These are phyloP conservation scores for Diorhabda carinulata DNA, from an alignment of 1,140 invertebrate genomes.

Conservation along the genomic window DNA sequence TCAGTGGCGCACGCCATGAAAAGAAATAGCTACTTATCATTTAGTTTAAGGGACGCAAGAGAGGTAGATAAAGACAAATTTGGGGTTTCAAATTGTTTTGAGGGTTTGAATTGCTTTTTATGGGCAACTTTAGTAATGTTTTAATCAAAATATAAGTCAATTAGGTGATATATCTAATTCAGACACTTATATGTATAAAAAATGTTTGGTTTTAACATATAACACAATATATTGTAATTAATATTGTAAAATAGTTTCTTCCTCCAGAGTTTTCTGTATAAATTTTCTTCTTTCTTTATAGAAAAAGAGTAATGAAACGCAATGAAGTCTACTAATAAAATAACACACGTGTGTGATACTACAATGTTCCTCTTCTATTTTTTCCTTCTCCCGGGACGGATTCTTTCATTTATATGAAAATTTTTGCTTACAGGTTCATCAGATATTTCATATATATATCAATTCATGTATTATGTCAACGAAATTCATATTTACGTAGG, in stretches of 20 bases:
- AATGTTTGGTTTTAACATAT: no score
- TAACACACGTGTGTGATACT: not conserved
- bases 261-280: not conserved
- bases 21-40: not conserved
- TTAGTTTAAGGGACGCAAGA: not conserved
- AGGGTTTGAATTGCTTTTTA: no score
- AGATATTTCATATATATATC: not conserved
- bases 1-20: conserved; percentile 9
- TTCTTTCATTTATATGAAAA: conserved; percentile 3
- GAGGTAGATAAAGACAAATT: not conserved
- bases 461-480: no score
- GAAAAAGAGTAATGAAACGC: conserved; percentile 16
- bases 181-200: no score
- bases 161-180: no score
- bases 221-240: no score
- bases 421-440: not conserved
- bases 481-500: no score
- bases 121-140: no score
- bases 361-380: not conserved
- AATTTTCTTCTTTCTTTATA: not conserved
- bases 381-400: not conserved
- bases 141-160: no score
- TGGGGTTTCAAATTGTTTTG: no score
- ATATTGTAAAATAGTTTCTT: no score
- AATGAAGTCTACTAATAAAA: conserved; percentile 11